Conservation (phyloP, 2,888 invertebrate genomes). For the Hirtodrosophila duncani region DNA sequence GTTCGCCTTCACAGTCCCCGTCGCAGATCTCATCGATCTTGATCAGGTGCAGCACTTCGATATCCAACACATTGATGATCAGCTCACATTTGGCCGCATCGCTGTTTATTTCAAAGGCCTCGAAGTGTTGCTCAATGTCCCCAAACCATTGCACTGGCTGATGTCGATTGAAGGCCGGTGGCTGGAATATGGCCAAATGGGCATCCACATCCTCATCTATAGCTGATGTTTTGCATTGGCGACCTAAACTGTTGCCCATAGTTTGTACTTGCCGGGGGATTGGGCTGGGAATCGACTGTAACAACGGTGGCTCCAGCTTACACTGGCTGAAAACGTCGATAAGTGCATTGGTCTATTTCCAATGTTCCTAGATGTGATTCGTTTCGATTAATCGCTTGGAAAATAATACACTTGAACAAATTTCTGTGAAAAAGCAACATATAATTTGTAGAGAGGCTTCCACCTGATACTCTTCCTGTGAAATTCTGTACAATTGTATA, state of each 20-base stretch:
- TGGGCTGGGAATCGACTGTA: too few species aligned
- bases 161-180: slow-evolving; percentile 19
- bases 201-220: slow-evolving; percentile 1
- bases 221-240: background rate
- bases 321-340: too few species aligned
- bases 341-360: too few species aligned
- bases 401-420: too few species aligned
- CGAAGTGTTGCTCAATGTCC: slow-evolving; percentile 22
- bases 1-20: background rate
- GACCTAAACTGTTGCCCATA: slow-evolving; percentile 19
- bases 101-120: slow-evolving; percentile 15
- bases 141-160: slow-evolving; percentile 17
- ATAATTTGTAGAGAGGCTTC: too few species aligned
- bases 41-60: slow-evolving; percentile 18
- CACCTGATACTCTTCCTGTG: too few species aligned
- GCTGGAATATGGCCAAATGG: slow-evolving; percentile 1
- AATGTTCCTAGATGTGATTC: too few species aligned
- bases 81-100: slow-evolving; percentile 24
- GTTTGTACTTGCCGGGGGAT: too few species aligned
- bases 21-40: background rate
- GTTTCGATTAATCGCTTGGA: too few species aligned
- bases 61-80: slow-evolving; percentile 22
- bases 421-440: too few species aligned
- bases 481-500: too few species aligned
- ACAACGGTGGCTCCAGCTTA: background rate